Conservation (phyloP, 2,888 invertebrate species). For the Drosophila fulvimacula region DNA sequence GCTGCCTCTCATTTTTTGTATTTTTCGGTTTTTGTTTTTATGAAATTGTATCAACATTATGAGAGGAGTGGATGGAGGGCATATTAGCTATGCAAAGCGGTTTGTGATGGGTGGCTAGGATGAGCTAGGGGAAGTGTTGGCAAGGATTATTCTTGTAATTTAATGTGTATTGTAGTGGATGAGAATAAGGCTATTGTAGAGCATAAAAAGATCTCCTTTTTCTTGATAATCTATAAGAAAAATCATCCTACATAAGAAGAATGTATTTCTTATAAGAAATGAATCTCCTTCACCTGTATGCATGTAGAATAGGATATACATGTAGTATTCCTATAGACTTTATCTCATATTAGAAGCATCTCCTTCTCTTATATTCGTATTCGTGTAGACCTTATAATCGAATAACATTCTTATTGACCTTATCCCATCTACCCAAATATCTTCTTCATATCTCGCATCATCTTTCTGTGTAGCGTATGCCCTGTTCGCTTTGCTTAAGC, state of each 20-base stretch:
- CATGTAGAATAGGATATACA: too few species aligned
- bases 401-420: neutral
- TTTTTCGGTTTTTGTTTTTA: conserved; percentile 36
- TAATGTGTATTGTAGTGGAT: neutral
- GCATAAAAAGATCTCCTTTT: neutral
- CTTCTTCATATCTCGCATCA: neutral
- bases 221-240: neutral
- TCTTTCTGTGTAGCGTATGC: neutral
- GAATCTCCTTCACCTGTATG: neutral
- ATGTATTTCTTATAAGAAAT: too few species aligned
- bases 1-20: conserved; percentile 55
- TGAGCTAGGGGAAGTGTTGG: neutral
- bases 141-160: neutral
- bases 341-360: too few species aligned
- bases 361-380: too few species aligned
- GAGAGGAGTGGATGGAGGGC: conserved; percentile 14
- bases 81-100: conserved; percentile 9
- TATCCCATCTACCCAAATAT: too few species aligned
- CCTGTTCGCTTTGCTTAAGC: neutral
- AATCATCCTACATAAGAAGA: too few species aligned
- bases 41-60: conserved; percentile 51
- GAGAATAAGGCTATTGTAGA: neutral
- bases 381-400: neutral
- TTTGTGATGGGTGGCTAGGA: neutral
- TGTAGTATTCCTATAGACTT: neutral